Base-by-base conservation (phyloP, 2,888 invertebrate genomes). In the Drosophila neutralis region DNA sequence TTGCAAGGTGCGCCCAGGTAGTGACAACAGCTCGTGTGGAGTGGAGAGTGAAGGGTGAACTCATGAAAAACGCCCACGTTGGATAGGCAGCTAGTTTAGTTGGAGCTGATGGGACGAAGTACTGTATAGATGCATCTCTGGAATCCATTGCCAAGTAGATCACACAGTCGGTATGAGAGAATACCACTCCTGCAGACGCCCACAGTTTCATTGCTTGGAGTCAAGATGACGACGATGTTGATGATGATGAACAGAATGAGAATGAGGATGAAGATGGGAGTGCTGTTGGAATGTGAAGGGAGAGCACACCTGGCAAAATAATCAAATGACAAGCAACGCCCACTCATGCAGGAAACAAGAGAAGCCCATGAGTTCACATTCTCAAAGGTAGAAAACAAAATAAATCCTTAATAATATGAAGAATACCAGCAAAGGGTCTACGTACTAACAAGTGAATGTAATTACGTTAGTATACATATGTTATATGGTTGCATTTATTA, bases 91-190 rank as follows among this genome's bases (percentile, higher is more conserved):
- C 69, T 69, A 40, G 70, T 70, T 64, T 60, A 70, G 78, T 65
- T 74, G 48, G 15, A 69, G 59, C 48, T 69, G 78, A 77, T 65
- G 64, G 40, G 35, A 49, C 36, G 49, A 27, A 38, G 36, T 35
- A 54, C 36, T 45, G 33, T n/a, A 64, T 40, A 59, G 61, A 74
- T 77, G 75, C 78, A 77, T 78, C 69, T 67, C 31, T 74, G 75
- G 54, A 24, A 40, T 61, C 27, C 71, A 75, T 75, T 75, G 82
- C 78, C 85, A 83, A 82, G 83, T 84, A 82, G 87, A 83, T 84
- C 87, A 84, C 87, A 84, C 66, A 56, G 71, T 66, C 56, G 51
- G 49, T 38, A 63, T 60, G 61, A 64, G 53, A 65, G 49, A 63
- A 35, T 75, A 75, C 71, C 77, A 78, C 77, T 75, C 77, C 77